Evolutionary conservation across 2,888 invertebrate species (phyloP), one percentile per base, ranked within the genome.

Genomic region (Rhabditophanes sp.): DNA sequence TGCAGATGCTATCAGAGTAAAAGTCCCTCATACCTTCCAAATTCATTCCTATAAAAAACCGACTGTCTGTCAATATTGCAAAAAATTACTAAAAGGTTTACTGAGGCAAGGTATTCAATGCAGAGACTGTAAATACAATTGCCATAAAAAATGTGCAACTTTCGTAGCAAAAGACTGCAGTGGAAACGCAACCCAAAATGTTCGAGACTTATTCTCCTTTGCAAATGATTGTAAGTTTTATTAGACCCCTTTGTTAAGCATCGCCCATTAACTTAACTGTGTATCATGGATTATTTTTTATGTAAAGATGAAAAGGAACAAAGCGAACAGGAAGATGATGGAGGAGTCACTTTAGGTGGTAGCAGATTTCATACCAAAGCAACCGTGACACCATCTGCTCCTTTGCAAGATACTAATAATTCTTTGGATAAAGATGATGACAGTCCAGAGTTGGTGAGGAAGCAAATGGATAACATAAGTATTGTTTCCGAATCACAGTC

Each of bases 1-100:
- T 53, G 78, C 78, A 62, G 72, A 76, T 55, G 77, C 77, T 21
- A 71, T 69, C 27, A 64, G 71, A 40, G 68, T 70, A 41, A 71
- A 71, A 50, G 69, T 71, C 24, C 30, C 45, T 0, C 45, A 45
- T 25, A 43, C 46, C 5, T 50, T 44, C 35, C 34, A 33, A 48
- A 76, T 93, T 46, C 93, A 93, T 72, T 80, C 82, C 34, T 96
- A 96, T 72, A 88, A 85, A 28, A 75, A 84, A 30, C 96, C 90
- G 34, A 96, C 93, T 0, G 80, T 93, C 14, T 96, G 96, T 67
- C 82, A 87, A 56, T 75, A 78, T 67, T 96, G 93, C 73, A 84
- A 85, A 70, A 85, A 85, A 70, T 75, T 96, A 56, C 75, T 96
- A 45, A 80, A 81, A 50, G 93, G 93, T 0, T 72, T 93, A 30